These are phyloP conservation scores for Drosophila ohnishii DNA, from an alignment of 1,140 invertebrate genomes.

Conservation along the genomic window DNA sequence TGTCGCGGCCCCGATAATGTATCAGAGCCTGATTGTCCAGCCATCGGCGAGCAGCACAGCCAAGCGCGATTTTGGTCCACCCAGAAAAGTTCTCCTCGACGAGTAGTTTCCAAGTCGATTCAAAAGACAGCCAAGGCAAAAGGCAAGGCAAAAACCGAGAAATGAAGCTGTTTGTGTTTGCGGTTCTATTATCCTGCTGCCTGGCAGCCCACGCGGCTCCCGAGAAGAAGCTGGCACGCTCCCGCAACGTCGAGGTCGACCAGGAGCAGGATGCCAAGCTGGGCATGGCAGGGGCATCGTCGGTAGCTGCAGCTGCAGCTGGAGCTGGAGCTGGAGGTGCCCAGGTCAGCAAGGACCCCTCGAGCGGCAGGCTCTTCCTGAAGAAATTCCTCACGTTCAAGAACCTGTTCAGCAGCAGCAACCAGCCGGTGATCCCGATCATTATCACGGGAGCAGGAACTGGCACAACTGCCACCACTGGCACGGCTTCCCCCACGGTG, in stretches of 20 bases:
- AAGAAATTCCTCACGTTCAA: conserved; percentile 78
- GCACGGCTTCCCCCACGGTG: background rate
- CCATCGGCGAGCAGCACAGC: conserved; percentile 53
- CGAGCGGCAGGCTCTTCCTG: conserved; percentile 72
- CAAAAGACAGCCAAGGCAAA: too few relatives aligned
- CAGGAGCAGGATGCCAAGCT: conserved; percentile 3
- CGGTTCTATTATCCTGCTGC: conserved; percentile 39
- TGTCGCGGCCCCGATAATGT: conserved; percentile 48
- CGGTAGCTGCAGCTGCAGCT: background rate
- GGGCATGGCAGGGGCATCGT: conserved; percentile 3
- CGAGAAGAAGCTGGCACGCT: conserved; percentile 18
- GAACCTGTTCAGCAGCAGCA: conserved; percentile 69
- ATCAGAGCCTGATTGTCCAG: conserved; percentile 79
- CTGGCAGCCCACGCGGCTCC: conserved; percentile 25
- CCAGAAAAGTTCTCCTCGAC: conserved; percentile 64
- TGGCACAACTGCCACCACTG: background rate
- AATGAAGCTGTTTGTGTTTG: conserved; percentile 29
- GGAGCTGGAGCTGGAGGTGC: conserved; percentile 4
- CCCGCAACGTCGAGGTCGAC: conserved; percentile 36
- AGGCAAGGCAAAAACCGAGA: background rate
- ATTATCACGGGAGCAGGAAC: conserved; percentile 64
- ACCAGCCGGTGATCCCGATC: conserved; percentile 69
- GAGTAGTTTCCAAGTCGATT: conserved; percentile 61
- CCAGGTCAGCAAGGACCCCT: conserved; percentile 51
- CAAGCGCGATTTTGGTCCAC: conserved; percentile 4